Evolutionary conservation across 2,888 invertebrate species (phyloP), one percentile per base, ranked within the genome.

Genomic region (Caenorhabditis wallacei): DNA sequence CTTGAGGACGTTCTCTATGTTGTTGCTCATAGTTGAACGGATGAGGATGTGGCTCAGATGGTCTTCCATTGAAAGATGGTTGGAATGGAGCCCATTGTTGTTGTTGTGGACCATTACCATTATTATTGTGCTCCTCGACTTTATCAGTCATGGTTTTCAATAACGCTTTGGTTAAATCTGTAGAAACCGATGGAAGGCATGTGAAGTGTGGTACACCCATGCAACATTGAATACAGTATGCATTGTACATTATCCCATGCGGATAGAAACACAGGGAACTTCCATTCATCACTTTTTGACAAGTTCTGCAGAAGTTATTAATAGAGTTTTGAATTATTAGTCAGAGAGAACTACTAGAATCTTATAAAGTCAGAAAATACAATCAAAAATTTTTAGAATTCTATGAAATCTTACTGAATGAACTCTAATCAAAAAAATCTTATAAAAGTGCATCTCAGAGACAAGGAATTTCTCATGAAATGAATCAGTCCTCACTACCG

Each of bases 11-110:
- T 10, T 74, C 66, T 8, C 66, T 48, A 22, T 59, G 53, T 16
- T 71, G 79, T 26, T 79, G 37, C 3, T 76, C 76, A 69, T 76
- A 76, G 22, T 69, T 69, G 16, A 76, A 76, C 5, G 69, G 61
- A 51, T 64, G 72, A 4, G 22, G 46, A 8, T 40, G 64, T n/a
- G 20, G 18, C 26, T 24, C 37, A 11, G 26, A n/a, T 11, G 48
- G 20, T 35, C 66, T 46, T 7, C 35, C 22, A 37, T 43, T 46
- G 18, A 75, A 75, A 11, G 56, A 43, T 0, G 68, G 22, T 46
- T 37, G 78, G n/a, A 78, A 69, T 10, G 57, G 57, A 0, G 16
- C 13, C 48, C 46, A 57, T 48, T 46, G 57, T 20, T 46, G 56
- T 35, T 35, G 71, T 2, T n/a, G n/a, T n/a, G n/a, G n/a, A n/a